Percentiles rank a stretch among this genome's conserved stretches.
These are phyloP conservation scores for Scylla paramamosain DNA, from an alignment of 1,140 invertebrate species.

Conservation along the genomic window DNA sequence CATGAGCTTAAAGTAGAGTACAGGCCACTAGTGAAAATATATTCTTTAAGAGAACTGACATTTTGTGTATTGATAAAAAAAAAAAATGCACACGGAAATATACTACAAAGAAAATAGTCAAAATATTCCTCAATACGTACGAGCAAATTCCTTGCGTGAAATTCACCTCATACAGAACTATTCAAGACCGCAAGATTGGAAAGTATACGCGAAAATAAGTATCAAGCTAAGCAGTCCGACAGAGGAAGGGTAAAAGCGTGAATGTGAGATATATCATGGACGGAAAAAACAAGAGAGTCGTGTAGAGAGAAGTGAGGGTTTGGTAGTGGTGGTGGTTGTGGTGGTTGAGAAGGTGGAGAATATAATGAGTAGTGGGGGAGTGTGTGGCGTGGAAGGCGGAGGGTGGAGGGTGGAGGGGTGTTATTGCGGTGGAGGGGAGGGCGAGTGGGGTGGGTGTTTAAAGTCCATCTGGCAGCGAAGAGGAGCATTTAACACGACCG, in stretches of 20 bases:
- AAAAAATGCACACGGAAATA: too few species aligned
- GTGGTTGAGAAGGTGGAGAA: neutral
- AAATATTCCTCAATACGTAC: too few species aligned
- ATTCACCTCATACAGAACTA: neutral
- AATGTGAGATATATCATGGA: neutral
- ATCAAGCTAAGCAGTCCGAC: neutral
- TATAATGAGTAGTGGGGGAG: neutral
- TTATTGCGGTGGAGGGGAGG: slow-evolving; percentile 17
- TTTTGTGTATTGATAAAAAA: too few species aligned
- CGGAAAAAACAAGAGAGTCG: neutral
- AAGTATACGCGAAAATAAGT: neutral
- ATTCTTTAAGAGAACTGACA: too few species aligned
- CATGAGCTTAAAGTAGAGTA: too few species aligned
- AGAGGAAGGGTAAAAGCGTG: neutral
- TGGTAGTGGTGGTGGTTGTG: neutral
- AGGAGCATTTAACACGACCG: slow-evolving; percentile 20
- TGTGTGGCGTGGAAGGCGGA: neutral
- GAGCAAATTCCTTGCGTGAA: neutral
- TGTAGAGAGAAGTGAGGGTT: neutral
- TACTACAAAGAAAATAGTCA: too few species aligned
- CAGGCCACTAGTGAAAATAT: too few species aligned
- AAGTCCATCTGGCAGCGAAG: neutral
- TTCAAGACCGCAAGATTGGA: neutral
- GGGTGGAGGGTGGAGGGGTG: neutral
- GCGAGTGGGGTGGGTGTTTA: neutral